Evolutionary conservation across 2,888 invertebrate genomes (phyloP), one percentile per base, ranked within the genome.

Genomic region (Ophion ventricosus): DNA sequence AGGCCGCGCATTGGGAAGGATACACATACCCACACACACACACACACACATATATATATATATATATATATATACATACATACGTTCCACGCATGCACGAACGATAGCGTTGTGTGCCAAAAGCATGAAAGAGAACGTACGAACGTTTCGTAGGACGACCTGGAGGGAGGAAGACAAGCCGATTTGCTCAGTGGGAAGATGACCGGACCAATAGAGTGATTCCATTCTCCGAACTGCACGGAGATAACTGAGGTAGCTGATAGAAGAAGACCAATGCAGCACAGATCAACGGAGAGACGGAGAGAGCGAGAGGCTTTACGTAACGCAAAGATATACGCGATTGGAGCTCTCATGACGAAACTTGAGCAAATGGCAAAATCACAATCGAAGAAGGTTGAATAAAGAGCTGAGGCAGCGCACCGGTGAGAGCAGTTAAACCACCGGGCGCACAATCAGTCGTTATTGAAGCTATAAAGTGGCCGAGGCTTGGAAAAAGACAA

Each of bases 191-290:
- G 91, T 90, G 91, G 90, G 90, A 90, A 91, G 89, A 90, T 86
- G 85, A 79, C 72, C 76, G 88, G 87, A 90, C 92, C 92, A 92
- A 92, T 92, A 81, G 88, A 88, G 79, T 85, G 85, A 85, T 86
- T 40, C 83, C 75, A 85, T 72, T 84, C 86, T 86, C 54, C 14
- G 29, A 67, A 75, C 54, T 80, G 29, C 20, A 5, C 85, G 87
- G 87, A 90, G 90, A 91, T 88, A 88, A 89, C 88, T 87, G 88
- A 29, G 70, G 11, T 56, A 43, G 25, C 56, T 26, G 63, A 54
- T 54, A 54, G 56, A 61, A 61, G 23, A 17, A 61, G 67, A 69
- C 59, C 43, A n/a, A 67, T 43, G 59, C 20, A 11, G 20, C 17
- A 7, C 17, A n/a, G 43, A 59, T 26, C 17, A 49, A 26, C 20